Evolutionary conservation across 2,888 invertebrate species (phyloP).

Genomic region (Leptopilina myrica): DNA sequence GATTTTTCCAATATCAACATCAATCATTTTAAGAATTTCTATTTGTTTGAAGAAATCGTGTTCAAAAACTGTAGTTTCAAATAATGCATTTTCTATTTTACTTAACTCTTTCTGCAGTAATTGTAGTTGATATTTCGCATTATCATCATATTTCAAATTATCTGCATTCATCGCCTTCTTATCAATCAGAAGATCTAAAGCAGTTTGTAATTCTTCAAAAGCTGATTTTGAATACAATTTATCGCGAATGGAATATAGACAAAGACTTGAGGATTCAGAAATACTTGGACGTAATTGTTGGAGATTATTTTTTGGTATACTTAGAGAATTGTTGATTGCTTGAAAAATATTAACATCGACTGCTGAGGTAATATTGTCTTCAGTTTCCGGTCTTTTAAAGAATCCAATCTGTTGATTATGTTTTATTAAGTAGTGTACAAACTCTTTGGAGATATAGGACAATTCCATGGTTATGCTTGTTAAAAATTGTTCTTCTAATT

Average conservation of each 20-base stretch:
- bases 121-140: too few relatives aligned
- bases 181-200: too few relatives aligned
- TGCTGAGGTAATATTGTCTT: background rate
- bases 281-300: constrained; percentile 14
- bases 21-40: background rate
- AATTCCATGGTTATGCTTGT: background rate
- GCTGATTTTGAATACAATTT: too few relatives aligned
- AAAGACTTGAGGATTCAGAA: background rate
- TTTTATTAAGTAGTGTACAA: background rate
- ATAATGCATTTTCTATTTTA: too few relatives aligned
- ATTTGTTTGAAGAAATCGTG: background rate
- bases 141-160: too few relatives aligned
- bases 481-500: background rate
- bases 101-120: too few relatives aligned
- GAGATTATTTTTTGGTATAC: background rate
- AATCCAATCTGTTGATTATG: constrained; percentile 16
- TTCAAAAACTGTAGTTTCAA: too few relatives aligned
- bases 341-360: background rate
- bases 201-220: too few relatives aligned
- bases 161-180: too few relatives aligned
- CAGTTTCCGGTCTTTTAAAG: constrained; percentile 12
- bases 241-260: background rate
- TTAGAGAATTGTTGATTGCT: background rate
- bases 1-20: background rate
- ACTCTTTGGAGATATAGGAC: background rate